These are phyloP conservation scores for Agriotes lineatus DNA, from an alignment of 2,888 invertebrate species.

Conservation along the genomic window DNA sequence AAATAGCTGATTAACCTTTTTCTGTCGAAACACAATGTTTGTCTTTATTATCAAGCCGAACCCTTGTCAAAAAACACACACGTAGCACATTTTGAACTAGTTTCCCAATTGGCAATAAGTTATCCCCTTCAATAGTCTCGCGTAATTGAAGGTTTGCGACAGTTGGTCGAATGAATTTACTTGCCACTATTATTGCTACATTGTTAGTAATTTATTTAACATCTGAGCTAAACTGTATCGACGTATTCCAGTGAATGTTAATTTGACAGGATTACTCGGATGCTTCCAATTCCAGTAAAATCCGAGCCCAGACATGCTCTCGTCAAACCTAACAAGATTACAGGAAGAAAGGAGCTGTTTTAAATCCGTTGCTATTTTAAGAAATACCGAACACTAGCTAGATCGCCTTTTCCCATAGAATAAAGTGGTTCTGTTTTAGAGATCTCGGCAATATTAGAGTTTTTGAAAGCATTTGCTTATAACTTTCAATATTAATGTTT, in stretches of 20 bases:
- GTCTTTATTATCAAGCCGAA: not conserved
- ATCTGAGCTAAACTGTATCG: too few relatives aligned
- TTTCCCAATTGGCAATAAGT: conserved; percentile 21
- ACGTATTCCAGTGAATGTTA: not conserved
- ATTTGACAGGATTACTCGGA: conserved; percentile 9
- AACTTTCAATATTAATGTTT: too few relatives aligned
- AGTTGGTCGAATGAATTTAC: not conserved
- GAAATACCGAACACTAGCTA: not conserved
- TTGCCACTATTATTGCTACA: too few relatives aligned
- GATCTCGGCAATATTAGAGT: too few relatives aligned
- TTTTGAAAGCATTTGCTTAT: too few relatives aligned
- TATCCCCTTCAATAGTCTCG: not conserved
- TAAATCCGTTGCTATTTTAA: conserved; percentile 21
- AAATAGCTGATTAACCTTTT: conserved; percentile 16
- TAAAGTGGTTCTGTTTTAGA: too few relatives aligned
- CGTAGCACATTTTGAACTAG: conserved; percentile 8
- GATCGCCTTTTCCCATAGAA: too few relatives aligned
- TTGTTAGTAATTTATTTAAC: too few relatives aligned
- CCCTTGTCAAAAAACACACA: conserved; percentile 4
- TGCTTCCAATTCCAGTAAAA: conserved; percentile 1
- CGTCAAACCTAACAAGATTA: conserved; percentile 23
- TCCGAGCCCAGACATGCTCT: conserved; percentile 2
- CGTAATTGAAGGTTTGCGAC: not conserved
- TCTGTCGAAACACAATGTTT: conserved; percentile 2
- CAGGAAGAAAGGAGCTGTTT: conserved; percentile 13